phyloP scores from a whole-genome alignment of 1,140 invertebrate species.

The Brachionus manjavacas region DNA sequence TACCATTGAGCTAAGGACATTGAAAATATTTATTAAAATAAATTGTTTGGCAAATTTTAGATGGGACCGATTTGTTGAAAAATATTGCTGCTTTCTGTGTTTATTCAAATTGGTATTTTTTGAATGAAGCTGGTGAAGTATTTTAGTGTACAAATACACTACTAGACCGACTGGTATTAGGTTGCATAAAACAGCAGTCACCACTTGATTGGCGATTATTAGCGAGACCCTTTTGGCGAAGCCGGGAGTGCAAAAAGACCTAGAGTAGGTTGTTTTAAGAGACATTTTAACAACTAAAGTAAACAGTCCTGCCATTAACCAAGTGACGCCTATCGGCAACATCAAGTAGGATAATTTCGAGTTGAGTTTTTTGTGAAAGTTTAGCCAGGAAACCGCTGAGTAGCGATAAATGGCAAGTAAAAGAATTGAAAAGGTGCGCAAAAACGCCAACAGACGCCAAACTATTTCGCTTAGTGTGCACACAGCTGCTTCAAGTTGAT shows the following conservation, averaged over 20 bases:
- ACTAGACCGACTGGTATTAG: neutral
- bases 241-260: neutral
- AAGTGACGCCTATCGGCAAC: neutral
- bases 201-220: neutral
- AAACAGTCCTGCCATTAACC: neutral
- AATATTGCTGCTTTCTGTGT: neutral
- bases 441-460: neutral
- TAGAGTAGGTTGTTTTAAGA: neutral
- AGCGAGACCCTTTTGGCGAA: neutral
- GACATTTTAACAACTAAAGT: neutral
- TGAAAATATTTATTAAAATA: neutral
- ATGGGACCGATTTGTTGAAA: neutral
- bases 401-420: slow-evolving; percentile 15
- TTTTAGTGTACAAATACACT: neutral
- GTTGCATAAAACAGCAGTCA: neutral
- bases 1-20: neutral
- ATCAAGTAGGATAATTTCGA: neutral
- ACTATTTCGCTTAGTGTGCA: neutral
- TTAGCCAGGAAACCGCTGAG: neutral
- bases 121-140: neutral
- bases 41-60: slow-evolving; percentile 9
- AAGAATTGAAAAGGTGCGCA: neutral
- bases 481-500: neutral
- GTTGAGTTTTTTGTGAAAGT: neutral
- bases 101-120: neutral